Conservation (phyloP, 2,797 vertebrate species). For the Linurgus olivaceus region DNA sequence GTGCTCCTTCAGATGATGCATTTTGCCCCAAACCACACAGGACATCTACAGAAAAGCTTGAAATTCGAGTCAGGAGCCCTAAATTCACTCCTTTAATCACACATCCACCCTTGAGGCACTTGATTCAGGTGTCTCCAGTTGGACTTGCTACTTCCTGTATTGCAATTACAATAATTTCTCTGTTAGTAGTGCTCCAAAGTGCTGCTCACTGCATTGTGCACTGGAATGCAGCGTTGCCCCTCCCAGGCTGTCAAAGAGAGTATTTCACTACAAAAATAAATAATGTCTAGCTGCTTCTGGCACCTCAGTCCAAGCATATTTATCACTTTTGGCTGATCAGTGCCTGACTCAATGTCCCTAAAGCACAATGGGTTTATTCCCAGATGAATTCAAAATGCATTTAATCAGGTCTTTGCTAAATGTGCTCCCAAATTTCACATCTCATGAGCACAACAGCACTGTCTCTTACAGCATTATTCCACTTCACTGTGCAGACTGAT, state of each 20-base stretch:
- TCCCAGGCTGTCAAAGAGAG: conserved; percentile 1
- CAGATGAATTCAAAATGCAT: background rate
- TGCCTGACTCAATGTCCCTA: background rate
- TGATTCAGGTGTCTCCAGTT: background rate
- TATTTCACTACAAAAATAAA: conserved; percentile 50
- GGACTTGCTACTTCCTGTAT: background rate
- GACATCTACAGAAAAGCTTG: background rate
- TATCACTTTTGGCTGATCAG: background rate
- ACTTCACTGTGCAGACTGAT: background rate
- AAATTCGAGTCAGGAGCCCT: background rate
- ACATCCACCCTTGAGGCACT: background rate
- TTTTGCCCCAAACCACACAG: background rate
- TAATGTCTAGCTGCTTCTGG: conserved; percentile 41
- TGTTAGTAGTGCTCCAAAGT: background rate
- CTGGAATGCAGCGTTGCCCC: background rate
- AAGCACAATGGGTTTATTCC: background rate
- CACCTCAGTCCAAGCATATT: conserved; percentile 2
- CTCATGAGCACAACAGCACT: background rate
- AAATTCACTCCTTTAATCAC: background rate
- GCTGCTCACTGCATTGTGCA: background rate
- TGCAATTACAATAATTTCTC: background rate
- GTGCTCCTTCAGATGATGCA: background rate
- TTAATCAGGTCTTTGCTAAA: conserved; percentile 31
- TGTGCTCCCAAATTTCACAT: conserved; percentile 3
- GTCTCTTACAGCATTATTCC: background rate